These are phyloP conservation scores for Cremastinae sp. DNA, from an alignment of 2,888 invertebrate genomes.

Conservation along the genomic window DNA sequence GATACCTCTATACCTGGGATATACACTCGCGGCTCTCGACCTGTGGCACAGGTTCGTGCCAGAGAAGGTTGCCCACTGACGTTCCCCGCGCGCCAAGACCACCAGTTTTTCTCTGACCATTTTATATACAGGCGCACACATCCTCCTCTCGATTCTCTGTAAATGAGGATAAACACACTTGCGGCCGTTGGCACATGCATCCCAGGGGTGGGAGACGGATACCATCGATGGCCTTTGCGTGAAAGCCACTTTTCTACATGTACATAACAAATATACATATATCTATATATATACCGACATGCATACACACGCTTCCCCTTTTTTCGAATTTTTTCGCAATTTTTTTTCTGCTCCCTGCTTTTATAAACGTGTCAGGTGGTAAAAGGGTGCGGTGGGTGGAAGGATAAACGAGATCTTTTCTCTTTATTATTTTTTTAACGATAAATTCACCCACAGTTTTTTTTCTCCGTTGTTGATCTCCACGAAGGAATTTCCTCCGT, in stretches of 20 bases:
- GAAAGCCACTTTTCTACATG: conserved; percentile 54
- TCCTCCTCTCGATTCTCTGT: conserved; percentile 18
- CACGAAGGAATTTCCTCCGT: too few species aligned
- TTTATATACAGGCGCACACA: conserved; percentile 18
- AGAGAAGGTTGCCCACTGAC: conserved; percentile 54
- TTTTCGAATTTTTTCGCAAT: conserved; percentile 1
- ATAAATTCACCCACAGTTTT: too few species aligned
- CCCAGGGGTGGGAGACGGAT: conserved; percentile 54
- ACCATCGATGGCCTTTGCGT: conserved; percentile 62
- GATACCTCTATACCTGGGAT: conserved; percentile 50
- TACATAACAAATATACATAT: conserved; percentile 8
- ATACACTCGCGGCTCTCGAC: conserved; percentile 54
- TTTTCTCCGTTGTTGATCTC: too few species aligned
- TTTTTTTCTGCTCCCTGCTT: background rate
- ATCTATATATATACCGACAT: conserved; percentile 6
- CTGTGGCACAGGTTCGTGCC: conserved; percentile 59
- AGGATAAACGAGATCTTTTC: background rate
- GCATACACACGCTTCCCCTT: background rate
- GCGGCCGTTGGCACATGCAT: conserved; percentile 35
- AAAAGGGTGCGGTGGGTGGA: background rate
- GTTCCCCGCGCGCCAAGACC: conserved; percentile 21
- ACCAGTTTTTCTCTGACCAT: conserved; percentile 37
- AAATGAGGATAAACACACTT: too few species aligned
- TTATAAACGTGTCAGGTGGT: conserved; percentile 1
- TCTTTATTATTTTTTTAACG: background rate